Base-by-base conservation (phyloP, 2,113 vertebrate species). In the Oreochromis spilurus region DNA sequence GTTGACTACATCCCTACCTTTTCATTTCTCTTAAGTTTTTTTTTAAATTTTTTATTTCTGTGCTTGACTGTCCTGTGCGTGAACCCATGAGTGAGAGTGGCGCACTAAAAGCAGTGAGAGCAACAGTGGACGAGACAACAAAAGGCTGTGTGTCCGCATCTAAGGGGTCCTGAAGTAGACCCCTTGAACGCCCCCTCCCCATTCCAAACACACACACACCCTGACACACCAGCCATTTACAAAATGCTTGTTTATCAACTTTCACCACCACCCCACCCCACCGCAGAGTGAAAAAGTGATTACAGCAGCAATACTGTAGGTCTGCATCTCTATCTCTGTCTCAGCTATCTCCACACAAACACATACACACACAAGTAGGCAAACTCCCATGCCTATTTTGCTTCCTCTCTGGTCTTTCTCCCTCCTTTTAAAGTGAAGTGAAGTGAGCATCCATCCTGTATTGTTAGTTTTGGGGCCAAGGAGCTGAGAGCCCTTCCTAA, bases 181-280 rank as follows among this genome's bases (percentile, higher is more conserved):
- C 38, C 38, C 67, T 45, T 77, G 6, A 40, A 57, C 45, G 31
- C 50, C 19, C 82, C 36, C 81, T 26, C 36, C 58, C 14, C 75
- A 16, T 40, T 19, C 78, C 24, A 2, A 24, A 19, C 54, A 11
- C 60, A 48, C 12, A 48, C 84, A 77, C 88, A 24, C 86, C 87
- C 81, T 52, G 77, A 87, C 84, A 85, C 88, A 54, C 81, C 87
- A 86, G 92, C 92, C 88, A 90, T 87, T 85, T 86, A 92, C 87
- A 95, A 95, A 96, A 93, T 87, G 95, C 95, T 96, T 95, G 94
- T 95, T 96, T 96, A 94, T 96, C 94, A 96, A 95, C 93, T 95
- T 96, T 90, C 90, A 53, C 43, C 34, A 52, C 45, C 43, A 85
- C 87, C 81, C 45, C 29, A 53, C 48, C 48, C 29, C 34, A 36